Conservation (phyloP, 1,140 invertebrate species). For the Listronotus oregonensis region DNA sequence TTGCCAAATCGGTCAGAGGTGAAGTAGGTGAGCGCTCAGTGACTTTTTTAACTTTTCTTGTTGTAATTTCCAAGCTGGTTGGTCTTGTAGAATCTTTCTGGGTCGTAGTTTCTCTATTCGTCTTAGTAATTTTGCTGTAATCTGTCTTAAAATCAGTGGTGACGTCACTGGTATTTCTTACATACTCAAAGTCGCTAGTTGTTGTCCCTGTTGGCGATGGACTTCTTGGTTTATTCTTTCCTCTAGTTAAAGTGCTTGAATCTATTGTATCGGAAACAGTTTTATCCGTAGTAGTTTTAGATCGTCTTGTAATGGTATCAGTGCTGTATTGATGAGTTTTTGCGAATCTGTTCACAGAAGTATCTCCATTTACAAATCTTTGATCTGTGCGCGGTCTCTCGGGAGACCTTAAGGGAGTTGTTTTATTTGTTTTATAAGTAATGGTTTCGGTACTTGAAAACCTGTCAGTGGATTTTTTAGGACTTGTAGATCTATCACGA, state of each 20-base stretch:
- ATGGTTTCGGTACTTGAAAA: conserved; percentile 47
- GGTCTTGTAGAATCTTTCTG: conserved; percentile 33
- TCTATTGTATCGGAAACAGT: conserved; percentile 24
- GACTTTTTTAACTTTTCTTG: conserved; percentile 40
- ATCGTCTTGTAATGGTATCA: conserved; percentile 40
- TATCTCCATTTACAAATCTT: conserved; percentile 9
- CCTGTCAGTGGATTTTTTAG: conserved; percentile 43
- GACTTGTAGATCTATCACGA: conserved; percentile 40
- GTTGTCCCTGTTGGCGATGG: conserved; percentile 43
- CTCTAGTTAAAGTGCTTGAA: conserved; percentile 40
- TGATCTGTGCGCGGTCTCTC: conserved; percentile 15
- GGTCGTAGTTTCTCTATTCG: conserved; percentile 8
- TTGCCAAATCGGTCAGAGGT: conserved; percentile 28
- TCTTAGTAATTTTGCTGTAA: conserved; percentile 15
- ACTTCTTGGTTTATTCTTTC: conserved; percentile 39
- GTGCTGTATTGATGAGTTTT: conserved; percentile 28
- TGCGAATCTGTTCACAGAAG: conserved; percentile 2
- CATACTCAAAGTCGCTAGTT: conserved; percentile 47
- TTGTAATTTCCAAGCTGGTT: conserved; percentile 36
- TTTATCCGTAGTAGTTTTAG: conserved; percentile 20
- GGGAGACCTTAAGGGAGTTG: conserved; percentile 23
- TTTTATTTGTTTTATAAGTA: conserved; percentile 56
- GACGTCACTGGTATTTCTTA: conserved; percentile 38
- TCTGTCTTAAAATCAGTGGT: conserved; percentile 45
- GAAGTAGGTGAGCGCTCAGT: conserved; percentile 43